Percentiles rank a stretch among this genome's conserved stretches.
Conservation (phyloP, 2,113 vertebrate genomes). For the Meles meles region DNA sequence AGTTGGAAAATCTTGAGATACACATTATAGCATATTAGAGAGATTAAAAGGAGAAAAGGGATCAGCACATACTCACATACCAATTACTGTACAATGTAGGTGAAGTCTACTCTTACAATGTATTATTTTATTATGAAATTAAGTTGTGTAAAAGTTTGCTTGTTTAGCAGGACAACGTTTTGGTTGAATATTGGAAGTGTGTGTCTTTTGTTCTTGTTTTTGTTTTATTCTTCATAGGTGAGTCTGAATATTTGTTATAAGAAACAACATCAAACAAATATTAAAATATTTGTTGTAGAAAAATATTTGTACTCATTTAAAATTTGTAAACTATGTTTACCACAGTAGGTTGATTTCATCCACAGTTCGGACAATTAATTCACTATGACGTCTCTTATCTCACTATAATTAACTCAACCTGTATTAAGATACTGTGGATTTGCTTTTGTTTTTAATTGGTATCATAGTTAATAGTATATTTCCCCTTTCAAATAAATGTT, state of each 20-base stretch:
- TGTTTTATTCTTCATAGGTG: neutral
- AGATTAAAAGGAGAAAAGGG: neutral
- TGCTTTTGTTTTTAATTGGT: conserved; percentile 5
- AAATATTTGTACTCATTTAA: neutral
- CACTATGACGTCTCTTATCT: conserved; percentile 36
- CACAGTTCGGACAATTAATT: conserved; percentile 54
- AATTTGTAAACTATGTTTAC: conserved; percentile 41
- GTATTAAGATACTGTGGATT: neutral
- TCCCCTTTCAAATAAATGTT: conserved; percentile 35
- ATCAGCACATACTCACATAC: neutral
- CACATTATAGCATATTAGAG: neutral
- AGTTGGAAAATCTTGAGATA: neutral
- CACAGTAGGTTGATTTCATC: conserved; percentile 45
- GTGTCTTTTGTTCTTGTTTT: neutral
- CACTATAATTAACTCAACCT: conserved; percentile 56
- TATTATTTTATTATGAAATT: conserved; percentile 3
- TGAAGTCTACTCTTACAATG: neutral
- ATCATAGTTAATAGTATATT: conserved; percentile 16
- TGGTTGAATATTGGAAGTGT: neutral
- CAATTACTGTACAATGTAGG: neutral
- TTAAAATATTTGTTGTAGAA: conserved; percentile 19
- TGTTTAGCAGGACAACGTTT: neutral
- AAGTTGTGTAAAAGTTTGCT: neutral
- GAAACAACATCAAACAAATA: neutral
- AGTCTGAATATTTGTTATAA: neutral